Base-by-base conservation (phyloP, 2,113 vertebrate genomes). In the Atherinomorus stipes region DNA sequence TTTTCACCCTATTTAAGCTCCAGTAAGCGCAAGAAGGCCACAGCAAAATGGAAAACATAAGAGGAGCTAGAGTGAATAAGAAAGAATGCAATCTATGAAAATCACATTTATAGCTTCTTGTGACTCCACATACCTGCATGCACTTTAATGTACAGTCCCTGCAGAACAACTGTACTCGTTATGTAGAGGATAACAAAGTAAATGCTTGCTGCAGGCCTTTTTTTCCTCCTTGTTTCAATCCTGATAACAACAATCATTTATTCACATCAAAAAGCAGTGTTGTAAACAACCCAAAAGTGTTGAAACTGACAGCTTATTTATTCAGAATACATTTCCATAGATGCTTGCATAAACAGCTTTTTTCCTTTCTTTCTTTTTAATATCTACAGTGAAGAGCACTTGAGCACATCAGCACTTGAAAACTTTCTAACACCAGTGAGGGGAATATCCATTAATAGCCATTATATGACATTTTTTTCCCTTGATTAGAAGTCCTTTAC, bases 401-500 rank as follows among this genome's bases (percentile, higher is more conserved):
- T 60, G 31, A 28, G 64, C 51, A 68, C 74, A 80, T 85, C 72
- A 87, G 76, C 31, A 71, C 80, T 80, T 71, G 54, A 59, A 85
- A 86, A 79, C 63, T 78, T 81, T 76, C 59, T 60, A 4, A 37
- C 56, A 56, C 69, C 4, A 11, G 61, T 47, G 56, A 72, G 62
- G 67, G 57, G 62, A 70, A 62, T 71, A 53, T 66, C 57, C 62
- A 64, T 31, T 63, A 87, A 62, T 66, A 80, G 62, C 71, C 74
- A 42, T 61, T 81, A 81, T 62, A 38, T 77, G 66, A 75, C 71
- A 51, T 71, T 80, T 68, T 71, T 70, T 73, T 79, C 64, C 66
- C 81, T 76, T 76, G 85, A 90, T 81, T 82, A 81, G 61, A 85
- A 87, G 88, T 83, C 85, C 84, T 92, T 91, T 89, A 91, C 82